Percentiles rank a stretch among this genome's conserved stretches.
These are phyloP conservation scores for Frankliniella fusca DNA, from an alignment of 2,888 invertebrate species.

Conservation along the genomic window DNA sequence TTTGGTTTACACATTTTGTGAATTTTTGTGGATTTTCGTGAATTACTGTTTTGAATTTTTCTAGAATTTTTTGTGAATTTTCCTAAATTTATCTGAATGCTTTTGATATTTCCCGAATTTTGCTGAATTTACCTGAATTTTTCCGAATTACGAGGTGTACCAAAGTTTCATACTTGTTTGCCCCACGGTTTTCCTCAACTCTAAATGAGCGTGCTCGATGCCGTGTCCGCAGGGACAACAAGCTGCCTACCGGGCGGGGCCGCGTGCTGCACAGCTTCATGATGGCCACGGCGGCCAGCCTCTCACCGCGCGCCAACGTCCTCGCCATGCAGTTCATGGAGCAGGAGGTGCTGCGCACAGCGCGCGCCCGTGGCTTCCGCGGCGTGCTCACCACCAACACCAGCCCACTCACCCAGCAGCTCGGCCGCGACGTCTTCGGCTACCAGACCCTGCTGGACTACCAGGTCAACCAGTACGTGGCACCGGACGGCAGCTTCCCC, in stretches of 20 bases:
- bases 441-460: constrained; percentile 73
- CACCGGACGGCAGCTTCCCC: constrained; percentile 65
- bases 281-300: constrained; percentile 71
- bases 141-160: no score
- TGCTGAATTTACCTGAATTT: no score
- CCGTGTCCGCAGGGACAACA: constrained; percentile 42
- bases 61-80: no score
- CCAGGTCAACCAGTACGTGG: constrained; percentile 74
- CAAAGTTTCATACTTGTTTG: no score
- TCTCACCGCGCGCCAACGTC: constrained; percentile 71
- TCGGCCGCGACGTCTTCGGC: constrained; percentile 71
- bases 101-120: no score
- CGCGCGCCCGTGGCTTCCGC: constrained; percentile 59
- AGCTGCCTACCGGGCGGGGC: constrained; percentile 61
- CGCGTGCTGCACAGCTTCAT: constrained; percentile 77
- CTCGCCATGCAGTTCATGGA: constrained; percentile 75
- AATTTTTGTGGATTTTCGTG: no score
- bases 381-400: constrained; percentile 85
- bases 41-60: no score
- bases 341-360: constrained; percentile 64
- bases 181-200: no score
- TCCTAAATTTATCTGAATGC: no score
- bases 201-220: background rate
- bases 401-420: constrained; percentile 85
- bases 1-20: no score